Conservation (phyloP, 2,113 vertebrate genomes). For the Trogon surrucura region DNA sequence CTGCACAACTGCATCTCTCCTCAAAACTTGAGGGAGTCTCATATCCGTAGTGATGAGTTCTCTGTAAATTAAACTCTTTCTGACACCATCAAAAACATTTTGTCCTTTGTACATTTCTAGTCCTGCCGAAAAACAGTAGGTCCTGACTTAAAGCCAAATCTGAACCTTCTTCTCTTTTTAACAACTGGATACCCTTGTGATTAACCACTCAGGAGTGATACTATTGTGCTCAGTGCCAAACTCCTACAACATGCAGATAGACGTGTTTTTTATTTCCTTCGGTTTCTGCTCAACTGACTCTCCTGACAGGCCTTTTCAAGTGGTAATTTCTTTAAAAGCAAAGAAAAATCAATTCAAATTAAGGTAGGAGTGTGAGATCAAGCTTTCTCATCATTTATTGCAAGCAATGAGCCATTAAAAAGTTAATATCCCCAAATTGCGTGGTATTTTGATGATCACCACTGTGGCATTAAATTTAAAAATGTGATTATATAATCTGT, state of each 20-base stretch:
- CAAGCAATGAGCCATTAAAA: not conserved
- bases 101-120: constrained; percentile 26
- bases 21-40: not conserved
- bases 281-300: constrained; percentile 12
- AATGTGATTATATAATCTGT: not conserved
- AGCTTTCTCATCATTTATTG: not conserved
- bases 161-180: not conserved
- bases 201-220: constrained; percentile 31
- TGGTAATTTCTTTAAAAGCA: not conserved
- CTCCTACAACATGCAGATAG: constrained; percentile 31
- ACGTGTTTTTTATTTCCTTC: not conserved
- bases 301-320: not conserved
- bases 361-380: not conserved
- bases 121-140: constrained; percentile 32
- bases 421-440: not conserved
- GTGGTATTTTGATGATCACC: not conserved
- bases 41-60: not conserved
- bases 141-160: constrained; percentile 34
- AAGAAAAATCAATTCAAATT: constrained; percentile 28
- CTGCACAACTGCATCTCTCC: not conserved
- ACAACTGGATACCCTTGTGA: constrained; percentile 46
- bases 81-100: constrained; percentile 12
- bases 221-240: constrained; percentile 30
- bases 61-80: constrained; percentile 8
- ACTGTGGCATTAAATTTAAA: not conserved